Conservation (phyloP, 2,113 vertebrate species). For the Cebidichthys violaceus region DNA sequence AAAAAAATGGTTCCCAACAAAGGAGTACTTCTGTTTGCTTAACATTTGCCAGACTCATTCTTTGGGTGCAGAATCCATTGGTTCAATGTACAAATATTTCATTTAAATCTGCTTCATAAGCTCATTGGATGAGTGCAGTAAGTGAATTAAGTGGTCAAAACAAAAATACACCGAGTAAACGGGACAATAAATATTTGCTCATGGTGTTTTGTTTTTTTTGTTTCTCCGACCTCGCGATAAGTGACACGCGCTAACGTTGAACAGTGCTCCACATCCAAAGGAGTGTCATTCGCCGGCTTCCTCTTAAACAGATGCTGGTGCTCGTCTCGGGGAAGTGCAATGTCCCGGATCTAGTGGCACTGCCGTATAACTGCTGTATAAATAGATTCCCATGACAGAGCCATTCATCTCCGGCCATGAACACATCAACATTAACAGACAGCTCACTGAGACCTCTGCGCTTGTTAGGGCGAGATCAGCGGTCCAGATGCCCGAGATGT, state of each 20-base stretch:
- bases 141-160: too few relatives aligned
- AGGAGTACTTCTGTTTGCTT: not conserved
- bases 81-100: not conserved
- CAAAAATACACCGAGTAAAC: not conserved
- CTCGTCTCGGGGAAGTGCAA: conserved; percentile 84
- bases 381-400: conserved; percentile 91
- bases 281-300: conserved; percentile 75
- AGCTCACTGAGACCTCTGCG: conserved; percentile 86
- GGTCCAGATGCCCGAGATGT: conserved; percentile 89
- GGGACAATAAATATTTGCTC: not conserved
- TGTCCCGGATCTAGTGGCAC: conserved; percentile 85
- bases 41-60: not conserved
- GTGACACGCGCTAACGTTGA: conserved; percentile 47
- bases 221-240: conserved; percentile 11
- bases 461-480: conserved; percentile 91
- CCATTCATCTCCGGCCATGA: conserved; percentile 90
- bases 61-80: not conserved
- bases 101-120: not conserved
- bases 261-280: conserved; percentile 56
- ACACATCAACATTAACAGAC: conserved; percentile 90
- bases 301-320: conserved; percentile 80
- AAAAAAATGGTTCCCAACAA: not conserved
- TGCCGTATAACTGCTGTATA: conserved; percentile 87
- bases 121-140: not conserved
- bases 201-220: not conserved